Percentiles rank a stretch among this genome's conserved stretches.
Evolutionary conservation across 2,888 invertebrate species (phyloP).

Genomic region (Griposia aprilina): DNA sequence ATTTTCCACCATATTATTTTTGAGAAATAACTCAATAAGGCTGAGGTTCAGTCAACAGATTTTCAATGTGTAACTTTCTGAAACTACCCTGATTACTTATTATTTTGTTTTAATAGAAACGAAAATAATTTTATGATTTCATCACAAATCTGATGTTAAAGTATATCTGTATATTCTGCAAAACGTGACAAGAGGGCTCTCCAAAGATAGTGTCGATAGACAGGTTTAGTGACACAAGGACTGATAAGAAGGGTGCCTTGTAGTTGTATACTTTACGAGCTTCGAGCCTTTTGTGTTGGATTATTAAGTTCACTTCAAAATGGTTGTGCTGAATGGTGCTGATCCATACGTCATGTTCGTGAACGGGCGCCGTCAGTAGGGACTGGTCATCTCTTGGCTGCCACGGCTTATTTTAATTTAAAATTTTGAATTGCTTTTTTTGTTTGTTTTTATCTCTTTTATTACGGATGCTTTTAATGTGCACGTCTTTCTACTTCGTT

Average conservation of each 20-base stretch:
- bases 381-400: too few relatives aligned
- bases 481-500: too few relatives aligned
- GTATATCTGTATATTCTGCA: slow-evolving; percentile 17
- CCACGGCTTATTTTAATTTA: too few relatives aligned
- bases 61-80: neutral
- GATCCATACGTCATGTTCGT: too few relatives aligned
- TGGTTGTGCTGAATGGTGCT: too few relatives aligned
- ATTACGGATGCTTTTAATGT: too few relatives aligned
- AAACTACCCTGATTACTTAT: too few relatives aligned
- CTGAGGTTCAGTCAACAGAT: neutral
- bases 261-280: slow-evolving; percentile 68
- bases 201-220: slow-evolving; percentile 22
- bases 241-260: slow-evolving; percentile 72
- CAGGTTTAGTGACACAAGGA: slow-evolving; percentile 62
- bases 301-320: too few relatives aligned
- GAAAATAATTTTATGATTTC: neutral
- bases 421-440: too few relatives aligned
- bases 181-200: slow-evolving; percentile 11
- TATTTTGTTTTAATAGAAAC: neutral
- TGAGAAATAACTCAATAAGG: neutral
- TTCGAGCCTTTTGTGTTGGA: neutral
- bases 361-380: too few relatives aligned
- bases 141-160: slow-evolving; percentile 22
- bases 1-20: neutral
- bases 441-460: too few relatives aligned